phyloP scores from a whole-genome alignment of 1,140 invertebrate genomes.

The Drosophila pseudoobscura region DNA sequence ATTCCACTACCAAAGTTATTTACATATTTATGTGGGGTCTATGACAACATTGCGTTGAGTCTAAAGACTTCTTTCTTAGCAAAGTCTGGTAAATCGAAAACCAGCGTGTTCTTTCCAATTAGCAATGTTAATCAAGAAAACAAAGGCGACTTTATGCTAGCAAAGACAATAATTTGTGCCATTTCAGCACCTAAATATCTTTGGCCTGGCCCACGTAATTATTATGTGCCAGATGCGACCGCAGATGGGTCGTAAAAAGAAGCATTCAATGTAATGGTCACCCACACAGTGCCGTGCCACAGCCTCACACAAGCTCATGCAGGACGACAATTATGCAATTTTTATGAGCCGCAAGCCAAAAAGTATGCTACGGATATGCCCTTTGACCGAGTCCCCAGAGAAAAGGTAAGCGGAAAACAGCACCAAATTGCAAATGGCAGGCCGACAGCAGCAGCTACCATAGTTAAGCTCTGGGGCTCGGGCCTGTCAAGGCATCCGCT shows the following conservation, averaged over 20 bases:
- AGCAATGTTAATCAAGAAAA: constrained; percentile 28
- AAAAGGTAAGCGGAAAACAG: constrained; percentile 32
- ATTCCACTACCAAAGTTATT: too few species aligned
- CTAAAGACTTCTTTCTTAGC: too few species aligned
- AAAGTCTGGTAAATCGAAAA: background rate
- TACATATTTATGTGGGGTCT: too few species aligned
- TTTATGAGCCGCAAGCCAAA: constrained; percentile 67
- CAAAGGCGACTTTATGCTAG: constrained; percentile 18
- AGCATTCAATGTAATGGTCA: constrained; percentile 52
- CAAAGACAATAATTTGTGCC: constrained; percentile 34
- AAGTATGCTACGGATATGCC: constrained; percentile 53
- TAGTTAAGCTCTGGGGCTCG: constrained; percentile 42
- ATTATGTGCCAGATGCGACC: constrained; percentile 64
- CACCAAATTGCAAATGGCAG: constrained; percentile 37
- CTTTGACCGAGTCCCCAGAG: constrained; percentile 49
- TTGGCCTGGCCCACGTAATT: constrained; percentile 29
- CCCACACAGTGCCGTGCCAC: constrained; percentile 14
- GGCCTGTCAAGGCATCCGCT: constrained; percentile 37
- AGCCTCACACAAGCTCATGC: constrained; percentile 23
- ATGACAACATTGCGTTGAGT: too few species aligned
- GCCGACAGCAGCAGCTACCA: background rate
- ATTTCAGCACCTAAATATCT: constrained; percentile 44
- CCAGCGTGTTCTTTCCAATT: constrained; percentile 19
- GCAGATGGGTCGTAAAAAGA: constrained; percentile 68
- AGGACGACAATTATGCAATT: constrained; percentile 74